Base-by-base conservation (phyloP, 2,797 vertebrate genomes). In the Morelia viridis region DNA sequence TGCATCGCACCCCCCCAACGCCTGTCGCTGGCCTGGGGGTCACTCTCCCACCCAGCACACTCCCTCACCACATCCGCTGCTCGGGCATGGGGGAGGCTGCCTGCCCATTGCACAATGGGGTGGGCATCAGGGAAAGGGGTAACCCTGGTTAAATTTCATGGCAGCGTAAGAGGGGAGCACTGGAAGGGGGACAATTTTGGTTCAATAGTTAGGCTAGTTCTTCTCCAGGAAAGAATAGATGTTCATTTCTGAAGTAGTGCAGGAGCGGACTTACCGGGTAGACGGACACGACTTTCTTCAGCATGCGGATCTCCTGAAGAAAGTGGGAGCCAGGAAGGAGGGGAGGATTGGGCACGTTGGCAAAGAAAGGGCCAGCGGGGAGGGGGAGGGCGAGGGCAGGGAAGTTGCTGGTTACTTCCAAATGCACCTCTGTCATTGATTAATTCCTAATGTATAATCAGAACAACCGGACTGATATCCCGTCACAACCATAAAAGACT, bases 291-390 rank as follows among this genome's bases (percentile, higher is more conserved):
- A 97, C 92, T 94, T 99, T 98, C 97, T 97, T 98, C 53, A 99
- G 95, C 97, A 98, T 98, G 89, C 99, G 97, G 95, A 99, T 99
- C 60, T 98, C 98, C 99, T 99, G 91, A 41, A 56, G 17, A 88
- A 88, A 50, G 50, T 62, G 84, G 62, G 5, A 46, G 80, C 61
- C 13, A 6, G 35, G 60, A n/a, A 22, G 31, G 71, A 5, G n/a
- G 83, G 17, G 2, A 0, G 1, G 26, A 0, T 28, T 13, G 12
- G 13, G 15, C 65, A 31, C 2, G 10, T 11, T 17, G 68, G 31
- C 31, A 76, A 87, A 13, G 9, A 8, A 4, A 9, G 46, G 31
- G 61, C 24, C 31, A 71, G 6, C 0, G 17, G 68, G 71, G 17
- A 24, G 31, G 7, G 8, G 19, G 31, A n/a, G 31, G 68, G 71